These are phyloP conservation scores for Drosophila pegasa DNA, from an alignment of 2,888 invertebrate genomes.

Conservation along the genomic window DNA sequence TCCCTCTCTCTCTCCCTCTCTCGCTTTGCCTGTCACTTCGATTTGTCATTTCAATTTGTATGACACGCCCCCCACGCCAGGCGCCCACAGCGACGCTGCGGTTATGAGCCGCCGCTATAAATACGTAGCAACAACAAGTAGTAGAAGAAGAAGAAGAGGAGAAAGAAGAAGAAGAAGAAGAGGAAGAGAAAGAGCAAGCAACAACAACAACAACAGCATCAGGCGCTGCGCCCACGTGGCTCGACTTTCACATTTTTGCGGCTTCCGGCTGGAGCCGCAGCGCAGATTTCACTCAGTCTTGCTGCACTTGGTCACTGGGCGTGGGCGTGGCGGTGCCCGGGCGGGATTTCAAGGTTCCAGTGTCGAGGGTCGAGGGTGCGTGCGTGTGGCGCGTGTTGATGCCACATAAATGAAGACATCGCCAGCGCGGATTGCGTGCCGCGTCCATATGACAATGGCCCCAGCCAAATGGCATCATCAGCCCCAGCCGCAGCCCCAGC, in stretches of 20 bases:
- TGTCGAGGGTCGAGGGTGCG: no score
- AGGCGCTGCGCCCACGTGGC: conserved; percentile 29
- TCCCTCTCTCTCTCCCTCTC: no score
- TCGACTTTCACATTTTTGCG: conserved; percentile 38
- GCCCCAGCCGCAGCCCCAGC: background rate
- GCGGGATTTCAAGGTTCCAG: no score
- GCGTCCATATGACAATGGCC: conserved; percentile 46
- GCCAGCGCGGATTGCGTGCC: conserved; percentile 50
- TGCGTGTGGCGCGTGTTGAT: conserved; percentile 49
- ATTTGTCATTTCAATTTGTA: conserved; percentile 69
- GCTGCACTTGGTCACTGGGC: conserved; percentile 11
- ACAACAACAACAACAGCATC: conserved; percentile 11
- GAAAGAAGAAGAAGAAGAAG: no score
- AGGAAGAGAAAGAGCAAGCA: no score
- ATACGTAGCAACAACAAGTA: conserved; percentile 29
- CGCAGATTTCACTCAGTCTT: conserved; percentile 3
- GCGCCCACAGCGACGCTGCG: conserved; percentile 26
- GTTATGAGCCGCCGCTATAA: conserved; percentile 50
- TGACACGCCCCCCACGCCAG: background rate
- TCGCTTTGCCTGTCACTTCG: conserved; percentile 48
- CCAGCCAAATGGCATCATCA: conserved; percentile 53
- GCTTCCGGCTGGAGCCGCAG: conserved; percentile 37
- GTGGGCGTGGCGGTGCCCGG: conserved; percentile 18
- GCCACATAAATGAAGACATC: conserved; percentile 70
- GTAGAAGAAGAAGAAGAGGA: background rate